These are phyloP conservation scores for Lordiphosa stackelbergi DNA, from an alignment of 1,140 invertebrate genomes.

Conservation along the genomic window DNA sequence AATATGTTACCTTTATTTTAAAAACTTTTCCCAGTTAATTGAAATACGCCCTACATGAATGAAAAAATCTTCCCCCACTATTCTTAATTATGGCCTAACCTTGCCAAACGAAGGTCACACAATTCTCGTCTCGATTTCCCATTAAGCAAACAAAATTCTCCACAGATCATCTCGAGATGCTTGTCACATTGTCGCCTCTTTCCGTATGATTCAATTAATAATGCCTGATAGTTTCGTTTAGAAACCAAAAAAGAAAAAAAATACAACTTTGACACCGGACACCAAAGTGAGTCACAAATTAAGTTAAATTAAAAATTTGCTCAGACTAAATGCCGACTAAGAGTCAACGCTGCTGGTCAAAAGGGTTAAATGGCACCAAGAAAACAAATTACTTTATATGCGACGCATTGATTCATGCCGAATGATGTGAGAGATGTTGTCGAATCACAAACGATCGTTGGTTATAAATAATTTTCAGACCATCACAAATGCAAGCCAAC, in stretches of 20 bases:
- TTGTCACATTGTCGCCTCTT: slow-evolving; percentile 2
- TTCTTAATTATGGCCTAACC: slow-evolving; percentile 22
- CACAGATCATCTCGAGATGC: slow-evolving; percentile 31
- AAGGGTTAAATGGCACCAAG: slow-evolving; percentile 36
- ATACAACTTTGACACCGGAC: slow-evolving; percentile 32
- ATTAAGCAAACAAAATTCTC: slow-evolving; percentile 25
- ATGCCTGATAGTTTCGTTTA: slow-evolving; percentile 16
- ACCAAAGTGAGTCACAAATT: slow-evolving; percentile 58
- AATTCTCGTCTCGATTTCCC: slow-evolving; percentile 57
- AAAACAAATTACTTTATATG: slow-evolving; percentile 59
- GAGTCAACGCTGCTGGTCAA: slow-evolving; percentile 31
- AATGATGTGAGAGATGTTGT: slow-evolving; percentile 4
- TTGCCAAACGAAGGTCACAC: slow-evolving; percentile 43
- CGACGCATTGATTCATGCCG: slow-evolving; percentile 61
- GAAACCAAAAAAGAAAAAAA: slow-evolving; percentile 12
- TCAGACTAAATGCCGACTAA: slow-evolving; percentile 34
- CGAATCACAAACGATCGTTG: slow-evolving; percentile 24
- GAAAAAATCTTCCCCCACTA: slow-evolving; percentile 4
- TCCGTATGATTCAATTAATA: slow-evolving; percentile 59
- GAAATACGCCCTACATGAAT: slow-evolving; percentile 1
- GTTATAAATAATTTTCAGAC: slow-evolving; percentile 29
- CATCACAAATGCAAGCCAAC: slow-evolving; percentile 26
- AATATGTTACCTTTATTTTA: too few relatives aligned
- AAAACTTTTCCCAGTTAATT: background rate
- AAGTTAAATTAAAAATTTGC: slow-evolving; percentile 53